phyloP scores from a whole-genome alignment of 2,113 vertebrate genomes.

The Pteruthius melanotis region DNA sequence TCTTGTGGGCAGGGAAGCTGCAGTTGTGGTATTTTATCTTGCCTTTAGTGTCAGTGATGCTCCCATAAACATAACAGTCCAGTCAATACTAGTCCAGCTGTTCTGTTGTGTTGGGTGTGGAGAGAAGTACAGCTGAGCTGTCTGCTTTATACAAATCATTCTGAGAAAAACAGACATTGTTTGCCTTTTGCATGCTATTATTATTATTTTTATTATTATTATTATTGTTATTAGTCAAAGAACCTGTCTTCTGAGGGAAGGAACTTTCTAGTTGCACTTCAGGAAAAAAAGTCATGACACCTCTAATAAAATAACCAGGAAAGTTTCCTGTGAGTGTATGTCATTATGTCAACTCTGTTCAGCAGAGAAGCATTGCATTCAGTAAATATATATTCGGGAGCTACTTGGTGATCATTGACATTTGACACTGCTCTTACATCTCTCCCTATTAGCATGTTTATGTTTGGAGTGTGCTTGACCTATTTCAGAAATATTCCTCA shows the following conservation, averaged over 20 bases:
- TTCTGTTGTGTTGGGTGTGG: neutral
- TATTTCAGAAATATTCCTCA: conserved; percentile 62
- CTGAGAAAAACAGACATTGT: neutral
- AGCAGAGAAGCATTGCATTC: conserved; percentile 19
- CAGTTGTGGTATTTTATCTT: neutral
- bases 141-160: neutral
- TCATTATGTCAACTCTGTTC: conserved; percentile 53
- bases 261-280: conserved; percentile 4
- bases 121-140: neutral
- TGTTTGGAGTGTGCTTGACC: conserved; percentile 65
- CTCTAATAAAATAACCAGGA: conserved; percentile 27
- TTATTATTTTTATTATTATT: neutral
- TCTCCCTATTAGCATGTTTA: conserved; percentile 61
- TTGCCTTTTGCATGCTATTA: neutral
- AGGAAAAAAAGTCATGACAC: neutral
- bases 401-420: conserved; percentile 64
- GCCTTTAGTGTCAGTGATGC: neutral
- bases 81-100: neutral
- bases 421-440: conserved; percentile 62
- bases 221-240: neutral
- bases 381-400: conserved; percentile 65
- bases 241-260: neutral
- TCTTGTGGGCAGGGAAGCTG: neutral
- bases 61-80: neutral
- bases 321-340: conserved; percentile 42